Base-by-base conservation (phyloP, 2,797 vertebrate genomes). In the Molossus molossus region DNA sequence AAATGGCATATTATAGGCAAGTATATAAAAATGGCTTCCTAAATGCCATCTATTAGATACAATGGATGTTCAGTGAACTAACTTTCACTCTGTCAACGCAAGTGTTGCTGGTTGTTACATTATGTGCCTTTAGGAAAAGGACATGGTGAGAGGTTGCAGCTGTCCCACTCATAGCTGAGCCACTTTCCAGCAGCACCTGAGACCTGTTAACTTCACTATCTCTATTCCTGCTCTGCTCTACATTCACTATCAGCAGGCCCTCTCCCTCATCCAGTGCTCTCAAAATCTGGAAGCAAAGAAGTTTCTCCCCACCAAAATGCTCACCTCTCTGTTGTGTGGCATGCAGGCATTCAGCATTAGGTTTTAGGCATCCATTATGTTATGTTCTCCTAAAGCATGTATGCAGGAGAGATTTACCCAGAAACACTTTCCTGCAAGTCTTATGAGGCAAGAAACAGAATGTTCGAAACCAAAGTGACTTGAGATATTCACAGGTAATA, bases 391-490 rank as follows among this genome's bases (percentile, higher is more conserved):
- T 65, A 5, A 27, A 64, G 55, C 25, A 14, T 14, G 15, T 72
- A 86, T 18, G 25, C 23, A 45, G 73, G 87, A 85, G 33, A 73
- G 57, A 69, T 64, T 92, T 82, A 5, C 55, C 65, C 29, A 65
- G 67, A 73, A 64, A 92, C 6, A 45, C 25, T 70, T 91, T 64
- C 82, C 50, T 64, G 15, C 12, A 37, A 29, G 55, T 79, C 65
- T 93, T 37, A 37, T 29, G 15, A 60, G n/a, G 6, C n/a, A 85
- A 87, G 64, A 90, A 91, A 75, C 6, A 88, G 64, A 94, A 82
- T 95, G 81, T 82, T 82, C 76, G 65, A 79, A 92, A 90, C 45
- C 62, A 29, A 69, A 55, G 60, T 79, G 55, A 87, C 14, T 27
- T n/a, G 25, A 93, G 17, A 45, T 73, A 81, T 67, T 97, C 25